Conservation (phyloP, 2,888 invertebrate species). For the Busseola fusca region DNA sequence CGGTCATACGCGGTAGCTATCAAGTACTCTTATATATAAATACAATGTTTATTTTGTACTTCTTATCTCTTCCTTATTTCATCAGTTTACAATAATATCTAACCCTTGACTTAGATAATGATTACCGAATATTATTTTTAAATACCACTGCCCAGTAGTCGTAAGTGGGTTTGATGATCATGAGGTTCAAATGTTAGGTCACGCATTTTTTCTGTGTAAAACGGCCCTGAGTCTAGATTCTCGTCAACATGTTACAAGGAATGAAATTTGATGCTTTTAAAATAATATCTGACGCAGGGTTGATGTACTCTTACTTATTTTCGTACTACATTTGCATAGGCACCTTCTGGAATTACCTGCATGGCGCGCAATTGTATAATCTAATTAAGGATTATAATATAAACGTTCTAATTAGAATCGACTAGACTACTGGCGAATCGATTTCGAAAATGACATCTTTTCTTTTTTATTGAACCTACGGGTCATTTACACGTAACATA, state of each 20-base stretch:
- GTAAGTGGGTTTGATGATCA: background rate
- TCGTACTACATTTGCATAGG: background rate
- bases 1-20: conserved; percentile 42
- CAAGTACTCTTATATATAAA: conserved; percentile 49
- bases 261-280: background rate
- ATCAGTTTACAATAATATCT: conserved; percentile 54
- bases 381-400: background rate
- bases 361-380: background rate
- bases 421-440: no score
- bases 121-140: conserved; percentile 26
- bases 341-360: background rate
- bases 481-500: background rate
- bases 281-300: background rate
- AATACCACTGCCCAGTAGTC: background rate
- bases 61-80: conserved; percentile 64
- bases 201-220: background rate
- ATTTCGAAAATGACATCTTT: no score
- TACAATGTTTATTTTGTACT: conserved; percentile 54
- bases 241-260: background rate
- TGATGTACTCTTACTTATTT: background rate
- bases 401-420: background rate
- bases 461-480: background rate
- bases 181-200: background rate
- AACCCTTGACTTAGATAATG: conserved; percentile 57
- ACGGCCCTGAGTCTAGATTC: background rate